Conservation (phyloP, 2,113 vertebrate genomes). For the Cichladusa arquata region DNA sequence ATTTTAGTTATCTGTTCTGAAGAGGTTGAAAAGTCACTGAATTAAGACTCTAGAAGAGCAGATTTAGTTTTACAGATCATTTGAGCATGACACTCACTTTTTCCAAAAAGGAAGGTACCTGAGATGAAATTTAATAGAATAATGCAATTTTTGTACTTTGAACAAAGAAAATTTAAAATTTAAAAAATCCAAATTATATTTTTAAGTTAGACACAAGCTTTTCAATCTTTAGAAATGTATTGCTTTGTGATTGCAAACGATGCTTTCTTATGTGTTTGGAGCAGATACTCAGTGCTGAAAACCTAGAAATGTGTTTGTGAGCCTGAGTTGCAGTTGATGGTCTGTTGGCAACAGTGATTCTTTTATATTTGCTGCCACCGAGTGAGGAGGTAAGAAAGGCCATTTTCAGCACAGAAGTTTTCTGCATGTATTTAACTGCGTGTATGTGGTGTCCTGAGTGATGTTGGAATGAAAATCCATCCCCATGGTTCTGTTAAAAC, state of each 20-base stretch:
- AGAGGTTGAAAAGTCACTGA: not conserved
- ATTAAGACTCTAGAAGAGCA: not conserved
- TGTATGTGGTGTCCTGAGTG: accelerated
- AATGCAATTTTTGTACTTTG: not conserved
- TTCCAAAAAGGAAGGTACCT: not conserved
- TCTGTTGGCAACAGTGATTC: not conserved
- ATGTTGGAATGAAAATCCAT: not conserved
- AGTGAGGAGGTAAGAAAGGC: not conserved
- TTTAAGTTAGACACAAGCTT: not conserved
- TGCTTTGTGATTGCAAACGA: accelerated
- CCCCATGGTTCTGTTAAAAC: not conserved
- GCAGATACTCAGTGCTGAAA: not conserved
- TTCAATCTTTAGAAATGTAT: not conserved
- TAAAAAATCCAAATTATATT: not conserved
- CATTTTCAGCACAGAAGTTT: not conserved
- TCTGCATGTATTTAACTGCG: not conserved
- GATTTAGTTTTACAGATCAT: not conserved
- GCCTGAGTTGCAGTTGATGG: accelerated
- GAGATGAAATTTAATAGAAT: not conserved
- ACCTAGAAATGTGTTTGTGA: not conserved
- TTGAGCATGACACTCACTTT: accelerated
- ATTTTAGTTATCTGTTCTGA: not conserved
- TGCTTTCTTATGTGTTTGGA: not conserved
- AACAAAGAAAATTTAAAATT: not conserved
- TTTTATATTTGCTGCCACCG: not conserved